Base-by-base conservation (phyloP, 1,140 invertebrate genomes). In the Neodiprion pinetum region DNA sequence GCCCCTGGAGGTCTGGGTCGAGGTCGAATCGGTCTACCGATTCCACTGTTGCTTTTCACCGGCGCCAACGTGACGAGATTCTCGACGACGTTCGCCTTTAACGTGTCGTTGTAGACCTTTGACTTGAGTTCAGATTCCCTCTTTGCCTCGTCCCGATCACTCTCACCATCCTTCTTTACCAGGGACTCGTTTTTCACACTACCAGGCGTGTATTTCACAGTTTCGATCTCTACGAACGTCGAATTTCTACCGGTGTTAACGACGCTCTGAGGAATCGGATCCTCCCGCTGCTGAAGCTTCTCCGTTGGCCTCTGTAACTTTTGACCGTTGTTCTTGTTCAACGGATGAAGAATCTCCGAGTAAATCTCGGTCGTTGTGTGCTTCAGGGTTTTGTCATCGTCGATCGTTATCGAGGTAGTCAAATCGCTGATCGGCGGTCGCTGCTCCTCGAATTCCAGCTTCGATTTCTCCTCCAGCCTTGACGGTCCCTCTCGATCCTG, bases 161-260 rank as follows among this genome's bases (percentile, higher is more conserved):
- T 68, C 14, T 10, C 48, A 69, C 66, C 74, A 72, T 68, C 76
- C 77, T 65, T 71, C 74, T 48, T 75, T 14, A 7, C 70, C 61
- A 21, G 67, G 10, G n/a, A 12, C 21, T 66, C 40, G 23, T 40
- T 2, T 75, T 74, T 0, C 71, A 8, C 17, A 14, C 82, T 73
- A 2, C 77, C 78, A 8, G 87, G 83, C 1, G 77, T 80, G 40
- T 86, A 82, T 47, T 86, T 79, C 9, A 87, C 49, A 1, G 83
- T 87, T 14, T 87, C 84, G 8, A 88, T 77, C 50, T 86, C 82
- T 8, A 88, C 73, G 72, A 86, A 88, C 0, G 85, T 87, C 1
- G 85, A 83, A 77, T 88, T 87, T 48, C 82, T 83, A 0, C 79
- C 14, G 21, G 28, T n/a, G 14, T 66, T 66, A n/a, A 23, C 68